Percentiles rank a stretch among this genome's conserved stretches.
Conservation (phyloP, 2,113 vertebrate genomes). For the Albula glossodonta region DNA sequence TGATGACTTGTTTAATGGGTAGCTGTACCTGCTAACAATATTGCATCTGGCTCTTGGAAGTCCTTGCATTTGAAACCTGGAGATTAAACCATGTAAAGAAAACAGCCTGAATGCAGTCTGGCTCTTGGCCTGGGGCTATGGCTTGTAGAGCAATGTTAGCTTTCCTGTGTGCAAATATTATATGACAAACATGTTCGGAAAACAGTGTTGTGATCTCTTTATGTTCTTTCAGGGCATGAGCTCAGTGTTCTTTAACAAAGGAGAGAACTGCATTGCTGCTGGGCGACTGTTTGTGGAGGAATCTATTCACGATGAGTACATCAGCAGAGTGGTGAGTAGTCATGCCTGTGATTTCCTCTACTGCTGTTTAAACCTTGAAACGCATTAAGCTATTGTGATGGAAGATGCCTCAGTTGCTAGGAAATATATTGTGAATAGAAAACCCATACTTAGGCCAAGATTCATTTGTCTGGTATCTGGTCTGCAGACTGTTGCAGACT, state of each 20-base stretch:
- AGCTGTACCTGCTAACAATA: too few relatives aligned
- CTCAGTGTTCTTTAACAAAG: constrained; percentile 83
- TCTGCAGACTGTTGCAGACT: too few relatives aligned
- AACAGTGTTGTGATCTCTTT: not conserved
- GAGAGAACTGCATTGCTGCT: constrained; percentile 83
- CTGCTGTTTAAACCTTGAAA: not conserved
- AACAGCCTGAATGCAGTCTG: too few relatives aligned
- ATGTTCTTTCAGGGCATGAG: constrained; percentile 71
- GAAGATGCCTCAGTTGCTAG: not conserved
- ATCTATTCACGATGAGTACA: constrained; percentile 77
- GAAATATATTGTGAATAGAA: not conserved
- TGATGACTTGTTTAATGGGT: too few relatives aligned
- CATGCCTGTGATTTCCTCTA: not conserved
- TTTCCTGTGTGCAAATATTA: too few relatives aligned
- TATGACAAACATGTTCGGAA: too few relatives aligned
- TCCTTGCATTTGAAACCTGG: too few relatives aligned
- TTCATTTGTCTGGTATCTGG: not conserved
- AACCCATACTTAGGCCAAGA: not conserved
- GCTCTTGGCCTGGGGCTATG: too few relatives aligned
- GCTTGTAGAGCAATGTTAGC: too few relatives aligned
- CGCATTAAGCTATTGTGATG: not conserved
- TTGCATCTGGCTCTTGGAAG: too few relatives aligned
- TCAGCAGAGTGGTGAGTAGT: constrained; percentile 75
- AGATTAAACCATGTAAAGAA: too few relatives aligned
- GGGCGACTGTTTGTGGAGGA: constrained; percentile 82